phyloP scores from a whole-genome alignment of 2,113 vertebrate genomes.

The Mustela lutreola region DNA sequence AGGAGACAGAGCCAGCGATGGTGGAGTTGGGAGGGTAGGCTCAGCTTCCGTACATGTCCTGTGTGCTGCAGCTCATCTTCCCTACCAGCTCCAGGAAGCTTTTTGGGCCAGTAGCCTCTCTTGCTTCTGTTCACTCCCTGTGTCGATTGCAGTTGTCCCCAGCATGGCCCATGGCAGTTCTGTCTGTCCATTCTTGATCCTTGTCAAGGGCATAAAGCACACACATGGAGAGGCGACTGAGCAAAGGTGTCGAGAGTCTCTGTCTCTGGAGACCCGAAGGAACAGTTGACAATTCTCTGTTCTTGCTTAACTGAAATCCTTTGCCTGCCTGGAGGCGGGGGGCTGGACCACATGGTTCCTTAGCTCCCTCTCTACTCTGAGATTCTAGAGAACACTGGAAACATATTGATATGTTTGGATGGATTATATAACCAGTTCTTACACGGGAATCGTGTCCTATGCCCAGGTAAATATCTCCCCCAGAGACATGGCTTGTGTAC shows the following conservation, averaged over 20 bases:
- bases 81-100: neutral
- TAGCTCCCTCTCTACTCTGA: neutral
- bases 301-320: conserved; percentile 44
- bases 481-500: neutral
- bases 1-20: neutral
- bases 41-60: neutral
- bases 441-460: neutral
- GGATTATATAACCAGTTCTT: conserved; percentile 36
- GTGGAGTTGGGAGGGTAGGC: neutral
- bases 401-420: conserved; percentile 9
- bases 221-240: neutral
- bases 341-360: neutral
- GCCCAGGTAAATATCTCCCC: conserved; percentile 5
- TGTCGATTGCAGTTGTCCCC: neutral
- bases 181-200: neutral
- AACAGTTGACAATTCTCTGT: conserved; percentile 21
- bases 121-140: neutral
- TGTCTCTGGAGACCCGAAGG: conserved; percentile 26
- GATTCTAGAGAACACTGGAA: conserved; percentile 50
- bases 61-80: neutral
- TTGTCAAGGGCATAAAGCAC: neutral
- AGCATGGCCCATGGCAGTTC: neutral
- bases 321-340: neutral
- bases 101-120: neutral
- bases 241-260: neutral